phyloP scores from a whole-genome alignment of 2,888 invertebrate genomes.

The Tillus elongatus region DNA sequence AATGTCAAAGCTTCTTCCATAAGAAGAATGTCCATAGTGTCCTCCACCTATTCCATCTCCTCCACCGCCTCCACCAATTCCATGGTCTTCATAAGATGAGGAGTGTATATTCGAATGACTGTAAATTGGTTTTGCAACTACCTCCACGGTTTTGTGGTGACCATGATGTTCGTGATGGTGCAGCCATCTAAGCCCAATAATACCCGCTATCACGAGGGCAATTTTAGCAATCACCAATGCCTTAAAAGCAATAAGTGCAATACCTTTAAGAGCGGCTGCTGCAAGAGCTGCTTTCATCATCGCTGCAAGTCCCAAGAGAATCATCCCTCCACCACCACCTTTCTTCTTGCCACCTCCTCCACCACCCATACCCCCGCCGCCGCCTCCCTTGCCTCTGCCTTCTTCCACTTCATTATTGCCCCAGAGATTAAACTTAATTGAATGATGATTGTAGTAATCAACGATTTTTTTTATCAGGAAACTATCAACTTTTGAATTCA shows the following conservation, averaged over 20 bases:
- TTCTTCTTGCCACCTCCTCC: slow-evolving; percentile 34
- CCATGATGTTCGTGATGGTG: no score
- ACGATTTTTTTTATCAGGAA: slow-evolving; percentile 63
- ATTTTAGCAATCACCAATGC: slow-evolving; percentile 66
- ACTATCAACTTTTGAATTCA: slow-evolving; percentile 66
- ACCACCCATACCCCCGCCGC: slow-evolving; percentile 46
- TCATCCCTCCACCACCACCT: slow-evolving; percentile 31
- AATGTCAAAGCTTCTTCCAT: slow-evolving; percentile 42
- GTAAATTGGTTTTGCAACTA: slow-evolving; percentile 68
- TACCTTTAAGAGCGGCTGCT: slow-evolving; percentile 57
- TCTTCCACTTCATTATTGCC: slow-evolving; percentile 45
- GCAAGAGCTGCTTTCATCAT: slow-evolving; percentile 61
- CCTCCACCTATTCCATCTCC: no score
- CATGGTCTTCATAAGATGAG: slow-evolving; percentile 12
- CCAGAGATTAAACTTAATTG: slow-evolving; percentile 60
- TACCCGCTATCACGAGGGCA: slow-evolving; percentile 61
- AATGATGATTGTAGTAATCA: slow-evolving; percentile 62
- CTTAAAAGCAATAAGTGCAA: slow-evolving; percentile 66
- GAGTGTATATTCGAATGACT: slow-evolving; percentile 55
- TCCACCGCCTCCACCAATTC: no score
- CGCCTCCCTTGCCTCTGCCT: slow-evolving; percentile 47
- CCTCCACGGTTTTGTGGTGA: slow-evolving; percentile 58
- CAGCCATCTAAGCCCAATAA: slow-evolving; percentile 60
- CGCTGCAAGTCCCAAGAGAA: slow-evolving; percentile 44
- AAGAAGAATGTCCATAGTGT: slow-evolving; percentile 33